phyloP scores from a whole-genome alignment of 2,888 invertebrate genomes.

The Ophion obscuratus region DNA sequence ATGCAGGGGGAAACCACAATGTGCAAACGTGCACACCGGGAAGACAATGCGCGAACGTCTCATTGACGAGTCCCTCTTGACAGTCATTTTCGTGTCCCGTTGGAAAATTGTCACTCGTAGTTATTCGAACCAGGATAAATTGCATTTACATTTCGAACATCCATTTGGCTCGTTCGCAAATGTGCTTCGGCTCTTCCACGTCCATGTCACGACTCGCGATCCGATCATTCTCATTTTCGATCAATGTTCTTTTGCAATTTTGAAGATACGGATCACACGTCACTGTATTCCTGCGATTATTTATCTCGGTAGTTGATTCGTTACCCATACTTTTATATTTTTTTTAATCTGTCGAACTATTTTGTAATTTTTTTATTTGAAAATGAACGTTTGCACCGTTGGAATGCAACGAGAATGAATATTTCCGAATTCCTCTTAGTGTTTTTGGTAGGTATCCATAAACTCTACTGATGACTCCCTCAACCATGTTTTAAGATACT shows the following conservation, averaged over 20 bases:
- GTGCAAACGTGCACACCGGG: constrained; percentile 53
- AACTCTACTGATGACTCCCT: too few species aligned
- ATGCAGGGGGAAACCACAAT: constrained; percentile 72
- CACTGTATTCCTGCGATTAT: background rate
- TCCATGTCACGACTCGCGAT: background rate
- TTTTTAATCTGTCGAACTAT: background rate
- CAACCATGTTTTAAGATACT: too few species aligned
- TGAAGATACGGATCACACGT: background rate
- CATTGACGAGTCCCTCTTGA: constrained; percentile 38
- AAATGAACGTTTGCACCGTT: too few species aligned
- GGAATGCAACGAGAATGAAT: too few species aligned
- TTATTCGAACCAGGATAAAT: constrained; percentile 2
- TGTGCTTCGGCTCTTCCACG: background rate
- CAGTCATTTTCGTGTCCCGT: constrained; percentile 17
- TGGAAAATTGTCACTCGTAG: constrained; percentile 7
- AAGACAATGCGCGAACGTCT: constrained; percentile 57
- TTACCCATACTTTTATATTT: background rate
- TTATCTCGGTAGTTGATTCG: background rate
- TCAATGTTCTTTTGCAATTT: background rate
- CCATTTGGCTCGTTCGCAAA: background rate
- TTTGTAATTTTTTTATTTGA: background rate
- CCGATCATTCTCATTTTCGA: background rate
- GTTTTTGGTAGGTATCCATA: too few species aligned
- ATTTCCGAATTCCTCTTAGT: too few species aligned
- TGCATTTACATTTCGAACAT: constrained; percentile 8